These are phyloP conservation scores for Morelia viridis DNA, from an alignment of 2,797 vertebrate genomes.

Conservation along the genomic window DNA sequence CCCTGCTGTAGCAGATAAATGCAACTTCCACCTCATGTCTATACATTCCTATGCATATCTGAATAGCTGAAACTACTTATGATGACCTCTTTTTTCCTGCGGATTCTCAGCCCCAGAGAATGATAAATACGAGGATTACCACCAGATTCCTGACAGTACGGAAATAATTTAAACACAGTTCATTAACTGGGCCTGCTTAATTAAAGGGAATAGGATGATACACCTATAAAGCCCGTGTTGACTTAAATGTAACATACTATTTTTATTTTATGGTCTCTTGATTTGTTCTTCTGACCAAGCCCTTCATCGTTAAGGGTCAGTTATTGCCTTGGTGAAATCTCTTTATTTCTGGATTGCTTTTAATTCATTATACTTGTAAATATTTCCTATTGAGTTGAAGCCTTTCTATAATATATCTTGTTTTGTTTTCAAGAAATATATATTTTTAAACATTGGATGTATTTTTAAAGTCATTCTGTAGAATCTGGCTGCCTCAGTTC, in stretches of 20 bases:
- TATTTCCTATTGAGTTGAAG: not conserved
- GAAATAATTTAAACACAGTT: constrained; percentile 54
- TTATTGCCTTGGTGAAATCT: not conserved
- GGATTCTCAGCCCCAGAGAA: constrained; percentile 1
- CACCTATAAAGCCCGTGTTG: not conserved
- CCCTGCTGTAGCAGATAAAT: constrained; percentile 34
- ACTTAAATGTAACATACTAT: constrained; percentile 30
- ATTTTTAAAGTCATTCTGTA: not conserved
- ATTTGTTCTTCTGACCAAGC: constrained; percentile 41
- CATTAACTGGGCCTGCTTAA: constrained; percentile 18
- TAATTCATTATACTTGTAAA: constrained; percentile 41
- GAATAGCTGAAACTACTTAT: constrained; percentile 44
- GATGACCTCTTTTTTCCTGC: constrained; percentile 35
- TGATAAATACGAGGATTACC: constrained; percentile 25
- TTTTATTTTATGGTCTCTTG: constrained; percentile 10
- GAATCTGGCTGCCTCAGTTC: not conserved
- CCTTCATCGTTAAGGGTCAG: constrained; percentile 49
- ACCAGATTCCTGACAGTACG: not conserved
- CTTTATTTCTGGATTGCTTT: not conserved
- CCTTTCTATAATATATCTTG: not conserved
- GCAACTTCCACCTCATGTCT: constrained; percentile 39
- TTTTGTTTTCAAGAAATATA: constrained; percentile 2
- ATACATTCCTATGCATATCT: constrained; percentile 66
- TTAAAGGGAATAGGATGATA: not conserved
- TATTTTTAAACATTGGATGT: constrained; percentile 13